phyloP scores from a whole-genome alignment of 2,797 vertebrate genomes.

The Hyperoplus lanceolatus region DNA sequence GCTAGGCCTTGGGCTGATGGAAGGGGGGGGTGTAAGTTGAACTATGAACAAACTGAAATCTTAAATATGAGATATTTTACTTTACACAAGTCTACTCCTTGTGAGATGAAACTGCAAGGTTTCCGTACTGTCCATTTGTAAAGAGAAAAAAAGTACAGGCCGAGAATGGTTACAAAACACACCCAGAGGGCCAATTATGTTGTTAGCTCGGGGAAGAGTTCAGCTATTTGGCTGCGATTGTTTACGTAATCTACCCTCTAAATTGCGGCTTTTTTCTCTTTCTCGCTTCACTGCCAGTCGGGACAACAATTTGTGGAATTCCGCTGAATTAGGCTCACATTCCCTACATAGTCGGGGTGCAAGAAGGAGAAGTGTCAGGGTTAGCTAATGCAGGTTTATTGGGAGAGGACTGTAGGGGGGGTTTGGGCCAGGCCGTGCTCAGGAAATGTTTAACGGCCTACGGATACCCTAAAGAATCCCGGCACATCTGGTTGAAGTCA shows the following conservation, averaged over 20 bases:
- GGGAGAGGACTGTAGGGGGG: slow-evolving; percentile 12
- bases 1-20: slow-evolving; percentile 4
- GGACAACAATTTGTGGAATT: slow-evolving; percentile 73
- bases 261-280: slow-evolving; percentile 40
- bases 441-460: slow-evolving; percentile 78
- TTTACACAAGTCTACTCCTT: slow-evolving; percentile 22
- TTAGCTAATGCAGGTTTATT: slow-evolving; percentile 58
- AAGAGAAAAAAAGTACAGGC: slow-evolving; percentile 23
- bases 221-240: slow-evolving; percentile 47
- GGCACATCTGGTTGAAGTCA: slow-evolving; percentile 76
- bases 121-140: slow-evolving; percentile 22
- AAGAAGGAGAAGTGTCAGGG: slow-evolving; percentile 30
- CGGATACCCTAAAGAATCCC: slow-evolving; percentile 64
- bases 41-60: slow-evolving; percentile 32
- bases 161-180: slow-evolving; percentile 48
- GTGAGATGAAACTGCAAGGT: slow-evolving; percentile 14
- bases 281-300: slow-evolving; percentile 39
- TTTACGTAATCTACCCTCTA: slow-evolving; percentile 41
- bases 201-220: slow-evolving; percentile 56
- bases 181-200: slow-evolving; percentile 67
- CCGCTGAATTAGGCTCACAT: slow-evolving; percentile 54
- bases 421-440: slow-evolving; percentile 46
- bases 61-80: slow-evolving; percentile 32
- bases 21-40: slow-evolving; percentile 17
- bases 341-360: slow-evolving; percentile 45